Evolutionary conservation across 2,888 invertebrate species (phyloP).

Genomic region (Eupithecia pulchellata): DNA sequence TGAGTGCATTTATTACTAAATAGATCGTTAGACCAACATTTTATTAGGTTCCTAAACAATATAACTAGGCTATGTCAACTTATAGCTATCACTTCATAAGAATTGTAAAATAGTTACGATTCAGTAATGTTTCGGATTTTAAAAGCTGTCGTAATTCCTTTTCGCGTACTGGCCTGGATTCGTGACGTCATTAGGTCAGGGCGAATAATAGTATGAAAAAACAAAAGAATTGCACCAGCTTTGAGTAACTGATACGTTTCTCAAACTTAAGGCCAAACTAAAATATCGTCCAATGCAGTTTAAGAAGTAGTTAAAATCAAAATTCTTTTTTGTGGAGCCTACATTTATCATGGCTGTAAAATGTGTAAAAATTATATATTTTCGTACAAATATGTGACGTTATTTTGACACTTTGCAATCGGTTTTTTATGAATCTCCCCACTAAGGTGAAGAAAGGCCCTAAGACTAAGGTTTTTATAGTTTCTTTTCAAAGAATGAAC

Average conservation of each 20-base stretch:
- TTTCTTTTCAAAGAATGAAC: neutral
- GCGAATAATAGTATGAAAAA: too few relatives aligned
- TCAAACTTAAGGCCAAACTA: too few relatives aligned
- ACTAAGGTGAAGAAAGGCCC: neutral
- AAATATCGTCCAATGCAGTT: too few relatives aligned
- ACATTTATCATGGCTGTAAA: neutral
- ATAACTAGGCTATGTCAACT: constrained; percentile 3
- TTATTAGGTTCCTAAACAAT: constrained; percentile 15
- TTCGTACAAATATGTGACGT: neutral
- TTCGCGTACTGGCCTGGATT: too few relatives aligned
- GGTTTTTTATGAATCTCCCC: neutral
- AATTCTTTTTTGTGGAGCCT: neutral
- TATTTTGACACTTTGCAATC: neutral
- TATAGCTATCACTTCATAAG: constrained; percentile 16
- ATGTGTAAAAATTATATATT: neutral
- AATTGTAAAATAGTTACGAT: constrained; percentile 20
- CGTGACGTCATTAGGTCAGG: too few relatives aligned
- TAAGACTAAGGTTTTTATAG: neutral
- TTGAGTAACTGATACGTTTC: too few relatives aligned
- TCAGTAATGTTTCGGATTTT: too few relatives aligned
- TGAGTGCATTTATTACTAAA: constrained; percentile 72
- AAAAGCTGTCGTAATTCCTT: too few relatives aligned
- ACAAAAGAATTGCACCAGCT: too few relatives aligned
- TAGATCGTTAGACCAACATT: constrained; percentile 40
- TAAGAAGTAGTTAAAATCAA: too few relatives aligned